Percentiles rank a stretch among this genome's conserved stretches.
phyloP scores from a whole-genome alignment of 2,797 vertebrate species.

The Oreortyx pictus region DNA sequence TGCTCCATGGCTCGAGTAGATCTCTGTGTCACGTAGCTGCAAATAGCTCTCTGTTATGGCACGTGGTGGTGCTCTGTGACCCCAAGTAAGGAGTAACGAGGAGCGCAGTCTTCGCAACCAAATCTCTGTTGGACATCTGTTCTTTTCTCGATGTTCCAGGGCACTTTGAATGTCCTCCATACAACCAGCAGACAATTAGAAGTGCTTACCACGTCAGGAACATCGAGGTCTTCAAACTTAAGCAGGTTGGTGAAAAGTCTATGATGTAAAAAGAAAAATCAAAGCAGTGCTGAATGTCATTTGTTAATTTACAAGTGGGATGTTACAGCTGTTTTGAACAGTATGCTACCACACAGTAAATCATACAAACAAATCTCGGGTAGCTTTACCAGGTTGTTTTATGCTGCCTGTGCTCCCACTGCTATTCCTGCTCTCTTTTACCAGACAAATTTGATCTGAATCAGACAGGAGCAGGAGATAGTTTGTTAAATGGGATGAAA shows the following conservation, averaged over 20 bases:
- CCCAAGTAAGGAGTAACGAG: background rate
- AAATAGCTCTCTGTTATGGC: rapidly evolving
- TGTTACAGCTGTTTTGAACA: background rate
- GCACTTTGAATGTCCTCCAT: constrained; percentile 95
- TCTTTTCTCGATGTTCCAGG: constrained; percentile 80
- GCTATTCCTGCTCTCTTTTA: background rate
- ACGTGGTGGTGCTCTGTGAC: rapidly evolving
- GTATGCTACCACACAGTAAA: background rate
- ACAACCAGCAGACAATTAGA: constrained; percentile 90
- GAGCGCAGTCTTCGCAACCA: background rate
- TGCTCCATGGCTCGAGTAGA: too few species aligned
- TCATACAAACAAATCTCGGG: background rate
- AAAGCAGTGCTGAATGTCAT: background rate
- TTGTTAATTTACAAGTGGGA: background rate
- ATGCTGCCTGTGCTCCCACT: background rate
- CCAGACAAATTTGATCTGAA: background rate
- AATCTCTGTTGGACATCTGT: background rate
- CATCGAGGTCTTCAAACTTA: constrained; percentile 95
- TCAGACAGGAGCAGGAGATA: background rate
- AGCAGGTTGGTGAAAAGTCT: constrained; percentile 86
- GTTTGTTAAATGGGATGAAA: background rate
- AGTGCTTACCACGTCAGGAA: constrained; percentile 97
- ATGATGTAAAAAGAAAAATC: background rate
- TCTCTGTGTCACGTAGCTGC: rapidly evolving
- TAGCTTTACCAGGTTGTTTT: background rate